Conservation (phyloP, 2,888 invertebrate species). For the Aquatica leii region DNA sequence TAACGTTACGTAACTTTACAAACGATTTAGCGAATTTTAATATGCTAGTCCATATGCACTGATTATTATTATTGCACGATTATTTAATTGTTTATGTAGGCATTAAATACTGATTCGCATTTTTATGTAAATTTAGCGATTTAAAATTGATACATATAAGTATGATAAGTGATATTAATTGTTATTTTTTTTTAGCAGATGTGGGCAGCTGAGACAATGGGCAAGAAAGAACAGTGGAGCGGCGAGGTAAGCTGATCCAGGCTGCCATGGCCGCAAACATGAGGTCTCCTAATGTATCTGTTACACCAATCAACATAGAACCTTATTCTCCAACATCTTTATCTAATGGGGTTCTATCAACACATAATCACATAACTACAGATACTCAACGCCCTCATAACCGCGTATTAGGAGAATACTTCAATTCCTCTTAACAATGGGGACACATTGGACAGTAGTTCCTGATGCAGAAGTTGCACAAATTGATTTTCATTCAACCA, state of each 20-base stretch:
- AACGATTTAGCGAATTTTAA: too few relatives aligned
- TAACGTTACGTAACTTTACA: too few relatives aligned
- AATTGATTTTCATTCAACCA: slow-evolving; percentile 72
- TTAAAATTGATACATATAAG: too few relatives aligned
- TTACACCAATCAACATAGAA: slow-evolving; percentile 80
- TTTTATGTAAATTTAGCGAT: too few relatives aligned
- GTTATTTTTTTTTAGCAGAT: slow-evolving; percentile 37
- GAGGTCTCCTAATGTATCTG: slow-evolving; percentile 72
- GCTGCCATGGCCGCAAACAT: slow-evolving; percentile 58
- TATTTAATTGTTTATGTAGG: too few relatives aligned
- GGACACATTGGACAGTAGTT: slow-evolving; percentile 70
- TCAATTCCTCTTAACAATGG: slow-evolving; percentile 23
- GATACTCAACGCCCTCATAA: slow-evolving; percentile 26
- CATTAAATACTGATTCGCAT: too few relatives aligned
- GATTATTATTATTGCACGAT: too few relatives aligned
- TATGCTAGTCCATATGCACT: too few relatives aligned
- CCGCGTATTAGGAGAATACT: slow-evolving; percentile 25
- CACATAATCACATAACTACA: slow-evolving; percentile 42
- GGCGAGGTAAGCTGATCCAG: slow-evolving; percentile 57
- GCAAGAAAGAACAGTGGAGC: slow-evolving; percentile 38
- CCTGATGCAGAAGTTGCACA: slow-evolving; percentile 83
- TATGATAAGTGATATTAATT: too few relatives aligned
- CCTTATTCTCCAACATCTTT: slow-evolving; percentile 43
- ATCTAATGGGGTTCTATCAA: slow-evolving; percentile 29
- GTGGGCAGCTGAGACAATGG: slow-evolving; percentile 33